phyloP scores from a whole-genome alignment of 2,113 vertebrate genomes.

The Rhagologus leucostigma region DNA sequence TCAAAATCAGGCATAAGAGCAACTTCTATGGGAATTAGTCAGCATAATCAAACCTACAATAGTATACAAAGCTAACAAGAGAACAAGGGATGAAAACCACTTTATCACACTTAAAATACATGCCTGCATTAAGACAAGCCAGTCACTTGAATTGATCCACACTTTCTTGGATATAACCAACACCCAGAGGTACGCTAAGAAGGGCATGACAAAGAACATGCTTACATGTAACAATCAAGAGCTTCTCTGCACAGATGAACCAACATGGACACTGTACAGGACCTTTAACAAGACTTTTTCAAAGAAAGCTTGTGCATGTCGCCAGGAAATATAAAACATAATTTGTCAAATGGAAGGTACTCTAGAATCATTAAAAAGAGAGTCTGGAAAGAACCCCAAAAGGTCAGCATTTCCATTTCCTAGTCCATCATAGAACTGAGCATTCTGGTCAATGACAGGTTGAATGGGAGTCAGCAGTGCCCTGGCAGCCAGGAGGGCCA shows the following conservation, averaged over 20 bases:
- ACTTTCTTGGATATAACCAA: background rate
- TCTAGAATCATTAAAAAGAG: background rate
- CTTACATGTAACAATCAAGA: background rate
- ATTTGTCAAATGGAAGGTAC: background rate
- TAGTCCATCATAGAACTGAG: background rate
- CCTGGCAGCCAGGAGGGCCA: background rate
- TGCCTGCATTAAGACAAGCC: background rate
- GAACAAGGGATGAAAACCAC: background rate
- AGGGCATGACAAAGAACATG: background rate
- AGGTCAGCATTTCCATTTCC: background rate
- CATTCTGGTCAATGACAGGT: background rate
- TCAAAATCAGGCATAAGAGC: background rate
- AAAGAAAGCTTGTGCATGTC: background rate
- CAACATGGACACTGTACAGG: background rate
- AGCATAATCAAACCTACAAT: background rate
- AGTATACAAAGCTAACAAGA: background rate
- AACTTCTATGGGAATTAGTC: background rate
- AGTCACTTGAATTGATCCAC: background rate
- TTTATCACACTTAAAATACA: background rate
- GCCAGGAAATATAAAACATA: background rate
- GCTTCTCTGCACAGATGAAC: background rate
- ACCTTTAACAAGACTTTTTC: background rate
- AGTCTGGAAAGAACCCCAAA: background rate
- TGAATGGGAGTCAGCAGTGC: background rate
- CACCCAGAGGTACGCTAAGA: background rate